Evolutionary conservation across 1,140 invertebrate species (phyloP), one percentile per base, ranked within the genome.

Genomic region (Scylla paramamosain): DNA sequence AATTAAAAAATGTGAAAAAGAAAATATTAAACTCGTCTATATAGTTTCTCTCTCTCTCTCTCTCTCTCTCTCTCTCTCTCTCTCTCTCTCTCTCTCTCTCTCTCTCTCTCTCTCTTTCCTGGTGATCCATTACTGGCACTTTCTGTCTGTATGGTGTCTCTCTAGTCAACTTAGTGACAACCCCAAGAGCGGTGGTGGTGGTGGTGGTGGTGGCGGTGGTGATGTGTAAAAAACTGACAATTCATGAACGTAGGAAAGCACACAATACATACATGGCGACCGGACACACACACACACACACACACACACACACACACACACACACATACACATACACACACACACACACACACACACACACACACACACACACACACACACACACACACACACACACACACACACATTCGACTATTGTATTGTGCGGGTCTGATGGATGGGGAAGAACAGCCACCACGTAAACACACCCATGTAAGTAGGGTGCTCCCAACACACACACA

Each of bases 351-450:
- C 87, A 89, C 87, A 32, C 87, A 89, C 87, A 89, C 87, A 89
- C 87, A 89, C 87, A 89, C 87, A 89, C 87, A 89, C 87, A 89
- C 87, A 89, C 87, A 89, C 87, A 89, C 87, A 89, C 87, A 45
- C 87, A 45, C 87, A 45, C 87, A 45, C 87, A 45, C 87, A 45
- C 87, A 45, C 87, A 45, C 87, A 45, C 87, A 45, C 87, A 45
- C 87, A 45, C 87, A 89, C 87, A 89, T 39, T 77, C 67, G 67
- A 77, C 67, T 20, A 8, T 7, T 25, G 67, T 77, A 77, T 77
- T 77, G 67, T 77, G 67, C n/a, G 67, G 12, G 67, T 77, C 67
- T 77, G 67, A 77, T 77, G 67, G 67, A 77, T 77, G 67, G n/a
- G 67, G 67, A 77, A 25, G 67, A 77, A n/a, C 67, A 77, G 67